phyloP scores from a whole-genome alignment of 2,113 vertebrate genomes.

The Tauraco erythrolophus region DNA sequence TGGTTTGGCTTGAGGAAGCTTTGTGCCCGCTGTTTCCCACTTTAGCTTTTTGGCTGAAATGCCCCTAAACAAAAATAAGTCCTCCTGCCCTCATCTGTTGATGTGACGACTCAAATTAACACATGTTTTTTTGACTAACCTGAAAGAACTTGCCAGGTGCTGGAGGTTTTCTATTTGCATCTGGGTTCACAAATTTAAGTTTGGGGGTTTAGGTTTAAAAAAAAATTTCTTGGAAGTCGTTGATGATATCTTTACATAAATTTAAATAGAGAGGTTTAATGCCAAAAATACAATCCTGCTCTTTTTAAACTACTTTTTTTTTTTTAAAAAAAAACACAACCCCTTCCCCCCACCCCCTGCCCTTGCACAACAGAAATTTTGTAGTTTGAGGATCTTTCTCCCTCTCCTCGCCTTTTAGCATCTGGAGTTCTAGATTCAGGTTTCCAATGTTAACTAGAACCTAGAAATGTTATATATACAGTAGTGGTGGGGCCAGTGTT shows the following conservation, averaged over 20 bases:
- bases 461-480: background rate
- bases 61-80: conserved; percentile 76
- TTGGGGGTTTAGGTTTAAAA: conserved; percentile 76
- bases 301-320: background rate
- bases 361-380: background rate
- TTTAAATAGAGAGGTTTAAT: conserved; percentile 68
- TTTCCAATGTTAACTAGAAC: background rate
- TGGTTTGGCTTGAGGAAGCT: conserved; percentile 54
- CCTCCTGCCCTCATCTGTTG: conserved; percentile 72
- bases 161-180: conserved; percentile 91
- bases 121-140: conserved; percentile 81
- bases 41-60: conserved; percentile 75
- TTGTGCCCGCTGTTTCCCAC: conserved; percentile 45
- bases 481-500: background rate
- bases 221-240: conserved; percentile 91
- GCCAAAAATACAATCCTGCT: conserved; percentile 43
- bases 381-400: background rate
- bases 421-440: background rate
- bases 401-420: background rate
- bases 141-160: conserved; percentile 86
- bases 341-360: background rate
- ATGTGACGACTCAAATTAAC: conserved; percentile 76
- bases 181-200: conserved; percentile 73
- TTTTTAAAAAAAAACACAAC: no score
- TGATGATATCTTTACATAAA: conserved; percentile 74